Evolutionary conservation across 2,888 invertebrate species (phyloP), one percentile per base, ranked within the genome.

Genomic region (Athalia cordata): DNA sequence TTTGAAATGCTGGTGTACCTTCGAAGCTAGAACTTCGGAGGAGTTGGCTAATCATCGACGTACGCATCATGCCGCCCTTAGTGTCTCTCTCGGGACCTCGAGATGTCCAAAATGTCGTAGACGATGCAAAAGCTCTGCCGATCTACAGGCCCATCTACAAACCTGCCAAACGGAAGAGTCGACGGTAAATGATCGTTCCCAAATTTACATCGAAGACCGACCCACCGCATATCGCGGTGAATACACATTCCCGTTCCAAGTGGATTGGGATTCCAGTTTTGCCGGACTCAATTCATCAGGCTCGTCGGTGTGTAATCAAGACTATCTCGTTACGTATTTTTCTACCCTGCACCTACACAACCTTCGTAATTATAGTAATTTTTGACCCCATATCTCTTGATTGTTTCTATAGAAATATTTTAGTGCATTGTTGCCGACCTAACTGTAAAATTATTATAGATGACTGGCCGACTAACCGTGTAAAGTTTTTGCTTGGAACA

Each of bases 51-150:
- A 83, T 79, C 89, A 89, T 83, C 88, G 86, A 84, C 88, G 87
- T 80, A 89, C 88, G 50, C 89, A 89, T 81, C 89, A 87, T 79
- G 86, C 89, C 57, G 89, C 89, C 79, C 84, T 89, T 80, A 89
- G 89, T 80, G 89, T 89, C 76, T 89, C 89, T 83, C 89, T 92
- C 84, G 93, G 94, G 81, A 95, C 96, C 11, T 95, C 96, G 72
- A 93, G 97, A 79, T 97, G 97, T 88, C 96, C 96, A 89, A 94
- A 95, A 87, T 97, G 97, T 89, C 93, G 96, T 81, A 96, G 96
- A 88, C 93, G 96, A 80, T 97, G 96, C 90, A 97, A 97, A 91
- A 96, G 95, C 47, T 96, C 95, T 83, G 93, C 94, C 4, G 97
- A 96, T 90, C 92, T 97, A 68, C 92, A 94, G 81, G 91, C 93